Percentiles rank a stretch among this genome's conserved stretches.
phyloP scores from a whole-genome alignment of 2,113 vertebrate genomes.

The Dolichallabes microphthalmus region DNA sequence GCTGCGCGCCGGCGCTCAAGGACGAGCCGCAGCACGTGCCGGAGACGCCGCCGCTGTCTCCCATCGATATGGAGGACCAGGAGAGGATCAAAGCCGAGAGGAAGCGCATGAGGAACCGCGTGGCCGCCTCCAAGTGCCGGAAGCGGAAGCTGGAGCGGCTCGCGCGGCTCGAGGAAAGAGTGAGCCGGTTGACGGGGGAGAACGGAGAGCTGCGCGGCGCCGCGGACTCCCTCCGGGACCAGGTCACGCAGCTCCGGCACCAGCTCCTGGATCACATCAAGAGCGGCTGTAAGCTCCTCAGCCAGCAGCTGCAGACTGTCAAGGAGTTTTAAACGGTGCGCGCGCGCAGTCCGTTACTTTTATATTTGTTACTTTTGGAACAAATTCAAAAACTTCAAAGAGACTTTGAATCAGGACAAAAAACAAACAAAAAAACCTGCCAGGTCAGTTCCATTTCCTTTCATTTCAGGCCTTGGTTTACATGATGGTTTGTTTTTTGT shows the following conservation, averaged over 20 bases:
- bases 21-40: slow-evolving; percentile 96
- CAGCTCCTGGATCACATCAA: slow-evolving; percentile 99
- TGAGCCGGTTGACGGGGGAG: slow-evolving; percentile 93
- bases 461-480: not conserved
- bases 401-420: not conserved
- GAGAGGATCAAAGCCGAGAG: slow-evolving; percentile 97
- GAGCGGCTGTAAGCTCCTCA: slow-evolving; percentile 96
- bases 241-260: slow-evolving; percentile 96
- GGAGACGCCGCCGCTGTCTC: slow-evolving; percentile 91
- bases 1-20: slow-evolving; percentile 86
- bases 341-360: too few species aligned
- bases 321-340: slow-evolving; percentile 63
- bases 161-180: slow-evolving; percentile 91
- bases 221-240: slow-evolving; percentile 94
- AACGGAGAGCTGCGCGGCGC: slow-evolving; percentile 96
- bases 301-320: slow-evolving; percentile 95
- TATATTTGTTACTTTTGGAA: not conserved
- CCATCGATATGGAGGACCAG: slow-evolving; percentile 96
- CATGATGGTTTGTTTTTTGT: not conserved
- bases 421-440: not conserved
- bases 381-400: not conserved
- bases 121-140: slow-evolving; percentile 96
- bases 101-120: slow-evolving; percentile 96
- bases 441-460: not conserved
- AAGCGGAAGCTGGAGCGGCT: slow-evolving; percentile 88